Base-by-base conservation (phyloP, 2,888 invertebrate species). In the Cephalotes varians region DNA sequence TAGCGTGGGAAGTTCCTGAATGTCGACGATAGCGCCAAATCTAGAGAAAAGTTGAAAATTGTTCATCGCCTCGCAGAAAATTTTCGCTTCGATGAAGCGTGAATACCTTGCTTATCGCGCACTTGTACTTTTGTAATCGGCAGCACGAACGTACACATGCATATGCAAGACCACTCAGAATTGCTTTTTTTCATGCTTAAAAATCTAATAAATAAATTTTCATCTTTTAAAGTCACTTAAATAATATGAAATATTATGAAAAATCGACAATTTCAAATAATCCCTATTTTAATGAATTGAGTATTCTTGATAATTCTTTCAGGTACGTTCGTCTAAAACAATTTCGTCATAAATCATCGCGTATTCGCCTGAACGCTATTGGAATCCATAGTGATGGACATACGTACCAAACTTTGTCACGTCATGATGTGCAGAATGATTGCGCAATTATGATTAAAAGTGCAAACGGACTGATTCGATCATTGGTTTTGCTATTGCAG, bases 371-470 rank as follows among this genome's bases (percentile, higher is more conserved):
- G 10, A 47, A 21, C n/a, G 56, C 44, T 31, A 73, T 76, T n/a
- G 15, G n/a, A 69, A 77, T 77, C 44, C 21, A 56, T 44, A 40
- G 9, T 25, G 28, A 65, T 69, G 56, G 44, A 56, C 34, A n/a
- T 34, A 34, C 44, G 71, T 34, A 56, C 44, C 77, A 71, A 79
- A 56, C 49, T 69, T 31, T 54, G 56, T 25, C 64, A 65, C 44
- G 54, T 83, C 86, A 25, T 40, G 10, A 9, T n/a, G 67, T 18
- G 64, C 71, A 54, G 76, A 88, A 73, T 77, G 40, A 81, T 62
- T 60, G 81, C 34, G 40, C 82, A 82, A 81, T 77, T 71, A 71
- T 65, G 79, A 84, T 81, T 81, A 76, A 83, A 86, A 82, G 74
- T 81, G 81, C 64, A 73, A 81, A 62, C 73, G 56, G 37, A 34